Evolutionary conservation across 2,888 invertebrate genomes (phyloP), one percentile per base, ranked within the genome.

Genomic region (Glaucopsyche alexis): DNA sequence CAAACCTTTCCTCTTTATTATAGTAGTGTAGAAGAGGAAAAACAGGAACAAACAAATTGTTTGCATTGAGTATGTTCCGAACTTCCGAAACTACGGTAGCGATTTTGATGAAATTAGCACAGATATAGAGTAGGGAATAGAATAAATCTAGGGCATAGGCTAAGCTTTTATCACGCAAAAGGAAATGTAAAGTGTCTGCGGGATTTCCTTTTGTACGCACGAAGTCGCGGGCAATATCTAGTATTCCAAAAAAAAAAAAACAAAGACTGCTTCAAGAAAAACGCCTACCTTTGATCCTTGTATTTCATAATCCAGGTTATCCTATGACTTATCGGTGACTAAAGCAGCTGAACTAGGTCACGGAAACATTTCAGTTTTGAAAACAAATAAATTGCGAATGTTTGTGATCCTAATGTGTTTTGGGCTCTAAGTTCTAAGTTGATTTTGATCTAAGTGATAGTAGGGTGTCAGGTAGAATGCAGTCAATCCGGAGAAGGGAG

Each of bases 321-420:
- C 16, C 47, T 47, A 47, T 47, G 47, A 69, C 47, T 69, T 69
- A 47, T 47, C 45, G 69, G 29, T 65, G 29, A 38, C 64, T 38
- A 19, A 55, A 9, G 13, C 13, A 38, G 7, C 5, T 65, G 42
- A 69, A 69, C 69, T 69, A 13, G 69, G 69, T 69, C 47, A 49
- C 47, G 47, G 29, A 16, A 49, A 7, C 29, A 16, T 7, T 19
- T 29, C 14, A 29, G 13, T 49, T 69, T 47, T 49, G 49, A 69
- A 69, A 69, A 69, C 69, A 69, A 47, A 69, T 69, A 69, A 69
- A 69, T 69, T 69, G 67, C 29, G 45, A 47, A 29, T 69, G 69
- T 69, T 69, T 69, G 69, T 38, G 47, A 69, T 19, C 19, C 49
- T 69, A 69, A 69, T 69, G 69, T 29, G 69, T 16, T 49, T 69